Evolutionary conservation across 2,797 vertebrate species (phyloP).

Genomic region (Lutjanus campechanus): DNA sequence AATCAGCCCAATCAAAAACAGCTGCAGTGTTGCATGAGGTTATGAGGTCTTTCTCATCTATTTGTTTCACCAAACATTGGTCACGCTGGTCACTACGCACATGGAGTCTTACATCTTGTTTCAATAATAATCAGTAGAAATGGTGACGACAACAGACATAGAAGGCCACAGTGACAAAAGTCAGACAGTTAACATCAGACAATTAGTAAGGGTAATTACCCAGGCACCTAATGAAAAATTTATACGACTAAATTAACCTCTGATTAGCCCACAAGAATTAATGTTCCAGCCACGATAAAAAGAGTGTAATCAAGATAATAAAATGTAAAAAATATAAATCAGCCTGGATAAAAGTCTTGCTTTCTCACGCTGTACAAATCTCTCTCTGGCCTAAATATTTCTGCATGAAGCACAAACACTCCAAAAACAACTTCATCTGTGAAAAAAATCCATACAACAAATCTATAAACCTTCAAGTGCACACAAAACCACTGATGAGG

Average conservation of each 20-base stretch:
- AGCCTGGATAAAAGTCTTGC: constrained; percentile 1
- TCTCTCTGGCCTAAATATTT: neutral
- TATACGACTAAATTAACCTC: constrained; percentile 9
- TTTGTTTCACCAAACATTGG: constrained; percentile 13
- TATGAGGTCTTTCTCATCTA: constrained; percentile 1
- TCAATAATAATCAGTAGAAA: constrained; percentile 3
- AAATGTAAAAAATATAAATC: constrained; percentile 15
- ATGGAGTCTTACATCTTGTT: constrained; percentile 5
- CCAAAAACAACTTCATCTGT: neutral
- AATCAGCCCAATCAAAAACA: neutral
- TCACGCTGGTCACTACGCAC: neutral
- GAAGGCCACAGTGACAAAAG: neutral
- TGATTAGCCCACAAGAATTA: constrained; percentile 8
- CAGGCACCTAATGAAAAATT: constrained; percentile 2
- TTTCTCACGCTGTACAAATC: neutral
- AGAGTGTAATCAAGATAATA: constrained; percentile 15
- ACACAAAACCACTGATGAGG: neutral
- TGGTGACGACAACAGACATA: neutral
- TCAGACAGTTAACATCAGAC: constrained; percentile 13
- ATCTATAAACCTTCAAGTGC: neutral
- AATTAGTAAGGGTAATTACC: constrained; percentile 21
- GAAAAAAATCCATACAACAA: neutral
- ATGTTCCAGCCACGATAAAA: neutral
- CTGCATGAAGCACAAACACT: neutral
- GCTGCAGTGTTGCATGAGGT: constrained; percentile 18